These are phyloP conservation scores for Stegastes partitus DNA, from an alignment of 2,113 vertebrate species.

Conservation along the genomic window DNA sequence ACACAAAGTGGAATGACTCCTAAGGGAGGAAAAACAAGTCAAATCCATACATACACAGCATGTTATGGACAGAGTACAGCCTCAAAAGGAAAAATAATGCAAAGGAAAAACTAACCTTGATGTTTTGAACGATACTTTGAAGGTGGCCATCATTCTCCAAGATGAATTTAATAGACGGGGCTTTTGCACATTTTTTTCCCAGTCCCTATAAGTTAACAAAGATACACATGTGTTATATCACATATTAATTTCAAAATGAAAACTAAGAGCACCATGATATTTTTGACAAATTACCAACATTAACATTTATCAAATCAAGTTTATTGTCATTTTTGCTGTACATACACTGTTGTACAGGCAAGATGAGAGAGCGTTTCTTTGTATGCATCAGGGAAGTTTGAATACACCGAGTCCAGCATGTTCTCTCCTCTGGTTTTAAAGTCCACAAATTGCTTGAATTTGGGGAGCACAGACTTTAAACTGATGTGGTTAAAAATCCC, in stretches of 20 bases:
- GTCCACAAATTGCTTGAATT: too few species aligned
- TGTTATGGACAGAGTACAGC: not conserved
- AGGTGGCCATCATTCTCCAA: slow-evolving; percentile 86
- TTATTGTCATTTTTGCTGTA: not conserved
- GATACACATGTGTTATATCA: not conserved
- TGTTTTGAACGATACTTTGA: slow-evolving; percentile 78
- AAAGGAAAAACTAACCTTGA: slow-evolving; percentile 82
- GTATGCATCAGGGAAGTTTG: too few species aligned
- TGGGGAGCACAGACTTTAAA: too few species aligned
- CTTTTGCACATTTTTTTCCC: slow-evolving; percentile 80
- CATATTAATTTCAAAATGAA: accelerated
- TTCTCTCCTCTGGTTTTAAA: too few species aligned
- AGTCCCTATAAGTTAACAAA: slow-evolving; percentile 52
- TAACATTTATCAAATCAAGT: not conserved
- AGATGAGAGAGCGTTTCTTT: too few species aligned
- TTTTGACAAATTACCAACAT: not conserved
- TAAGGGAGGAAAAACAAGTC: slow-evolving; percentile 46
- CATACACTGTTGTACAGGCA: too few species aligned
- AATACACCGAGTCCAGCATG: too few species aligned
- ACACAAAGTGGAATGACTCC: slow-evolving; percentile 85
- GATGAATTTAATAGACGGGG: slow-evolving; percentile 82
- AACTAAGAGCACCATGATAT: not conserved
- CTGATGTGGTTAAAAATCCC: too few species aligned
- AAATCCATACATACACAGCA: not conserved
- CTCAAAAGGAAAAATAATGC: not conserved